These are phyloP conservation scores for Hexactinellida sp. DNA, from an alignment of 37 sponge, comb jelly and placozoan genomes.

Conservation along the genomic window DNA sequence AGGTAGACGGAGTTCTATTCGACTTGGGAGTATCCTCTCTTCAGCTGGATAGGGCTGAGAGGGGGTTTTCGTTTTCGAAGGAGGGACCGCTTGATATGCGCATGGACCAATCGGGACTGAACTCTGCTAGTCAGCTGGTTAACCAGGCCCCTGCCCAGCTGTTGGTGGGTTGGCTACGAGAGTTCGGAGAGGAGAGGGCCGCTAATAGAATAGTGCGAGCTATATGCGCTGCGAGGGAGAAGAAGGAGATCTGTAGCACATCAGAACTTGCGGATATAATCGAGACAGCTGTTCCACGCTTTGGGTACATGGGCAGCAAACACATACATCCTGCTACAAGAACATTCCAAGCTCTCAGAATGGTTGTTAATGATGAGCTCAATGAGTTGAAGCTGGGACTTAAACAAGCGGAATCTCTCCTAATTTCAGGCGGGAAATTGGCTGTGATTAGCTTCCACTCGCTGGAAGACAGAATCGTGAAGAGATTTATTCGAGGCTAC, in stretches of 20 bases:
- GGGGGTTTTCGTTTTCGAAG: conserved; percentile 25
- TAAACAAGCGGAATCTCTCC: not conserved
- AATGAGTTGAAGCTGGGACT: conserved; percentile 21
- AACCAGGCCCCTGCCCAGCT: not conserved
- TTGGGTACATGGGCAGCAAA: conserved; percentile 9
- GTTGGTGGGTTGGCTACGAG: not conserved
- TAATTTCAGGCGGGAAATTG: conserved; percentile 18
- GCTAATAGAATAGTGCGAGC: conserved; percentile 12
- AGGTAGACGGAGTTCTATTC: conserved; percentile 14
- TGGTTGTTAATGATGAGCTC: conserved; percentile 23
- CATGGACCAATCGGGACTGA: conserved; percentile 17
- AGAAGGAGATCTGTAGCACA: conserved; percentile 8
- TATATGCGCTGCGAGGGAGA: conserved; percentile 14
- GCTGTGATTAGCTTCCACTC: conserved; percentile 35
- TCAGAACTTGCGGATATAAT: conserved; percentile 8
- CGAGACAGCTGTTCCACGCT: not conserved
- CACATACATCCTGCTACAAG: conserved; percentile 29
- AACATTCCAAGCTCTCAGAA: conserved; percentile 36
- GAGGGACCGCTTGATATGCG: conserved; percentile 36
- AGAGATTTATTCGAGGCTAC: conserved; percentile 13
- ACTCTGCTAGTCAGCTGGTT: conserved; percentile 19
- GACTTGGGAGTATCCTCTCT: not conserved
- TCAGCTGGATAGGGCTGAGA: not conserved
- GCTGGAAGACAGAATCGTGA: conserved; percentile 35
- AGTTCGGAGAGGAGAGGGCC: conserved; percentile 35